Conservation (phyloP, 2,888 invertebrate species). For the Drosophila ustulata region DNA sequence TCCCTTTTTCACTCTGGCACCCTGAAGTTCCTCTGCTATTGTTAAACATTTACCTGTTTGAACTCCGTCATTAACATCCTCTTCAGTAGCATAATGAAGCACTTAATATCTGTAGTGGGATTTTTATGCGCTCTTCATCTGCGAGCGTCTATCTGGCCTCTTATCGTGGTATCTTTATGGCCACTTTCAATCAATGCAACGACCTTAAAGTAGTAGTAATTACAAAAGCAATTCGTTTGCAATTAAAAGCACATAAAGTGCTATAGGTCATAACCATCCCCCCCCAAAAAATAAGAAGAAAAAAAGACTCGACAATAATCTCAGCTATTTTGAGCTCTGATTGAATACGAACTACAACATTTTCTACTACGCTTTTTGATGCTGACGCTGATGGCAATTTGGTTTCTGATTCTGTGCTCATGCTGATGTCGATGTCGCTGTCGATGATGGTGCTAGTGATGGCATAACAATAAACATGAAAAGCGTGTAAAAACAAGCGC, state of each 20-base stretch:
- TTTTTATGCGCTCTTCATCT: background rate
- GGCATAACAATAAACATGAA: constrained; percentile 70
- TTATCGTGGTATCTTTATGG: constrained; percentile 12
- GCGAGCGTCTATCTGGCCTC: background rate
- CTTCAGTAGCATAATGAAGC: background rate
- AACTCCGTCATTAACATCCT: background rate
- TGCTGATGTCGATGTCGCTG: constrained; percentile 20
- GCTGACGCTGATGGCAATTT: constrained; percentile 26
- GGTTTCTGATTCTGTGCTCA: constrained; percentile 25
- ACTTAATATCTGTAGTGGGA: background rate
- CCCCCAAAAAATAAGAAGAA: too few species aligned
- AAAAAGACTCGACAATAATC: constrained; percentile 21
- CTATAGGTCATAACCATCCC: constrained; percentile 20
- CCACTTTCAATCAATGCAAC: constrained; percentile 26
- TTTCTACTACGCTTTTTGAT: constrained; percentile 13
- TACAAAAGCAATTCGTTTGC: constrained; percentile 24
- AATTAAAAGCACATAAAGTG: constrained; percentile 39
- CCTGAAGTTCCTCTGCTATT: background rate
- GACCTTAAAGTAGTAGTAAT: constrained; percentile 28
- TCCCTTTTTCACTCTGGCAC: too few species aligned
- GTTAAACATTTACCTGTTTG: background rate
- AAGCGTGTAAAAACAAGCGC: constrained; percentile 66
- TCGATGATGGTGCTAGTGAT: constrained; percentile 55
- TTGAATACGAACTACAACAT: constrained; percentile 36
- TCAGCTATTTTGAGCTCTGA: constrained; percentile 26